Base-by-base conservation (phyloP, 2,113 vertebrate genomes). In the Nerophis lumbriciformis region DNA sequence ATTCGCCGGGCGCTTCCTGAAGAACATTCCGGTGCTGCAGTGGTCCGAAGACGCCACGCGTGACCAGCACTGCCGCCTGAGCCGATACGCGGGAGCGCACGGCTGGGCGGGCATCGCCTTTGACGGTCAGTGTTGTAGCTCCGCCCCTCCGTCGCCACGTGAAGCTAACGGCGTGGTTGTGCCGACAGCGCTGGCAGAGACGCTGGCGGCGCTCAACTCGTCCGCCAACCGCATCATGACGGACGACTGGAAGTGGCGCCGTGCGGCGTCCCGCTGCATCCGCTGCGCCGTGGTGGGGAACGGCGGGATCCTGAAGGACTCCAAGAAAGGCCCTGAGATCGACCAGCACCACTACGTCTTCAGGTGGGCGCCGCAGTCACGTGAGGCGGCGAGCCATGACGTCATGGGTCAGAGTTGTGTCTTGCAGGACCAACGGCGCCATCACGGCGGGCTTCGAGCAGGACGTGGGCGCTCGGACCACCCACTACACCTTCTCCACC, bases 401-500 rank as follows among this genome's bases (percentile, higher is more conserved):
- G 6, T 36, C 35, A 1, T 45, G 4, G 12, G 10, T 45, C 39
- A 45, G 42, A 1, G 36, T 55, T 39, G 15, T 55, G 36, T 39
- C 6, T 28, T 11, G 14, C 73, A 93, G 92, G 73, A 88, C 87
- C 13, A 94, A 93, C 2, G 92, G 92, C 1, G 92, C 89, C 0
- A 61, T 92, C 73, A 81, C 73, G 0, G 48, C 78, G 9, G 92
- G 91, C 42, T 92, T 89, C 19, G 88, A 93, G 75, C 4, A 77
- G 48, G 92, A 94, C 13, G 90, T 94, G 13, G 92, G 92, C 1
- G 75, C 67, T 1, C 80, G 91, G 2, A 93, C 91, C 1, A 91
- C 92, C 7, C 88, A 91, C 69, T 94, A 92, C 75, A 89, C 81
- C 1, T 94, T 94, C 81, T 93, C 91, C 69, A 91, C 91, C 50